Percentiles rank a stretch among this genome's conserved stretches.
Conservation (phyloP, 1,140 invertebrate genomes). For the Diorhabda elongata region DNA sequence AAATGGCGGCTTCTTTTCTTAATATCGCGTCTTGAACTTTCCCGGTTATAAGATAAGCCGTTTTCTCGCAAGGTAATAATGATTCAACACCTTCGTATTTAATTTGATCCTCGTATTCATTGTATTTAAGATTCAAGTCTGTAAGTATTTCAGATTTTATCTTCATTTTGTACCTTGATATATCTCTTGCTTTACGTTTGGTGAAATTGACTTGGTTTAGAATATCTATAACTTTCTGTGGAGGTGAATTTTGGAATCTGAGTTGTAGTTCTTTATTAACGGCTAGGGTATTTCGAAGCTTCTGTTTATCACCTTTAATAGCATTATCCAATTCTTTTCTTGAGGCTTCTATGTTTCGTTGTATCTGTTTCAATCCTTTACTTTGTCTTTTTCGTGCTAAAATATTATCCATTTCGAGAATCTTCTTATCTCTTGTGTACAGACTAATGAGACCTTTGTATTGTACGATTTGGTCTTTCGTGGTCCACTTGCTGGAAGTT, state of each 20-base stretch:
- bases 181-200: constrained; percentile 57
- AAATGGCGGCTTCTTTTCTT: constrained; percentile 57
- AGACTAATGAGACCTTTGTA: constrained; percentile 59
- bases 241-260: constrained; percentile 54
- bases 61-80: constrained; percentile 50
- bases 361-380: constrained; percentile 52
- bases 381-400: constrained; percentile 54
- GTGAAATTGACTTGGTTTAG: constrained; percentile 57
- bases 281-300: constrained; percentile 51
- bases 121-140: constrained; percentile 49
- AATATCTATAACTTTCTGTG: constrained; percentile 48
- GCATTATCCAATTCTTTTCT: constrained; percentile 54
- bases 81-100: constrained; percentile 46
- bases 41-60: constrained; percentile 52
- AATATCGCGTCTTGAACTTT: constrained; percentile 55
- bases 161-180: constrained; percentile 54
- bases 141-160: constrained; percentile 55
- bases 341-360: constrained; percentile 52
- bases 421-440: constrained; percentile 55
- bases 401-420: constrained; percentile 51
- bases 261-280: constrained; percentile 55
- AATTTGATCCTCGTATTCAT: constrained; percentile 49
- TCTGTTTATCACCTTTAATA: constrained; percentile 54
- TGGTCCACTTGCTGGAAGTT: constrained; percentile 58
- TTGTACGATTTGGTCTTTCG: constrained; percentile 59